These are phyloP conservation scores for Oeneis ivallda DNA, from an alignment of 2,888 invertebrate genomes.

Conservation along the genomic window DNA sequence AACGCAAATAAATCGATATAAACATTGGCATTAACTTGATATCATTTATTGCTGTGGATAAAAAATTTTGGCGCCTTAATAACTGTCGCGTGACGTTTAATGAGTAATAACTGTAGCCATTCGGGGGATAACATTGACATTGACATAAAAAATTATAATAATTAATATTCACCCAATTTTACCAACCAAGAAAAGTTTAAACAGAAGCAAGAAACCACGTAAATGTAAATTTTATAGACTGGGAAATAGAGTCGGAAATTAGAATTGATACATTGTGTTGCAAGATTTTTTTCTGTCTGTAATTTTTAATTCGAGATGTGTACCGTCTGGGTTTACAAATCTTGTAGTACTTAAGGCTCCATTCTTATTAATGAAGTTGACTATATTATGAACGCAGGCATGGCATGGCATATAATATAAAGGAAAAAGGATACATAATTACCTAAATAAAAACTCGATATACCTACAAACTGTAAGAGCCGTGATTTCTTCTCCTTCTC, in stretches of 20 bases:
- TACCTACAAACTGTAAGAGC: no score
- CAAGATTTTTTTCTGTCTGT: background rate
- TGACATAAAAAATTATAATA: constrained; percentile 52
- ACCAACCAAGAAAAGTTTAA: background rate
- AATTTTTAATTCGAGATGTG: background rate
- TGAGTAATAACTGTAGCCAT: constrained; percentile 26
- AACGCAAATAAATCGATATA: constrained; percentile 21
- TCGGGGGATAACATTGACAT: constrained; percentile 41
- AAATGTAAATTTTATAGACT: background rate
- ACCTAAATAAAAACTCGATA: no score
- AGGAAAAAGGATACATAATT: no score
- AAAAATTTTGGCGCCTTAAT: constrained; percentile 44
- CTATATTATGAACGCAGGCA: background rate
- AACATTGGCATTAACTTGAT: constrained; percentile 14
- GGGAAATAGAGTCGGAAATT: background rate
- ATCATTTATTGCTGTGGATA: constrained; percentile 7
- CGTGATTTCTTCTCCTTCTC: background rate
- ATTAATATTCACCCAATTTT: constrained; percentile 38
- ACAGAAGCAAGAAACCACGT: no score
- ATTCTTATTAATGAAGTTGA: constrained; percentile 2
- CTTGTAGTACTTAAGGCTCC: background rate
- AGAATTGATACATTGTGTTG: background rate
- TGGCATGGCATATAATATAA: background rate
- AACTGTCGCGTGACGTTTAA: constrained; percentile 38
- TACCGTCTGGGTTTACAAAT: background rate